Conservation (phyloP, 2,888 invertebrate species). For the Eristalis pertinax region DNA sequence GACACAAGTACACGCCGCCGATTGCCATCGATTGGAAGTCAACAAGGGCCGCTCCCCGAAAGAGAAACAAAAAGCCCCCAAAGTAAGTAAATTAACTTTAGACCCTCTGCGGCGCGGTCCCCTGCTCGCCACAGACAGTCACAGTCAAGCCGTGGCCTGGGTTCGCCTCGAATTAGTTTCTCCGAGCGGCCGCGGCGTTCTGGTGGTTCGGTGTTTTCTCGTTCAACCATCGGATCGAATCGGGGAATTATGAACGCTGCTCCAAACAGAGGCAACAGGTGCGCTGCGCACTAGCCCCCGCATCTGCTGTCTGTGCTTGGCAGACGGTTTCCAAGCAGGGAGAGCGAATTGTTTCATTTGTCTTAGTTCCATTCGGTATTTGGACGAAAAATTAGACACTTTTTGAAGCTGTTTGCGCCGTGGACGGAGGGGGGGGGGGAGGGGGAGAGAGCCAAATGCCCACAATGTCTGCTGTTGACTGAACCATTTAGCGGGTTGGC, state of each 20-base stretch:
- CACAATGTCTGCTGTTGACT: constrained; percentile 40
- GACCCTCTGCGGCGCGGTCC: not conserved
- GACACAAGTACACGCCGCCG: constrained; percentile 1
- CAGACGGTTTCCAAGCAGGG: not conserved
- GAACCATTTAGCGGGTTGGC: constrained; percentile 50
- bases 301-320: not conserved
- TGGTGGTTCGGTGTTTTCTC: constrained; percentile 17
- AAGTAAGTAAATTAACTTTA: constrained; percentile 61
- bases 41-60: constrained; percentile 61
- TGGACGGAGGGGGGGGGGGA: constrained; percentile 9
- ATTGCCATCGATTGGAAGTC: constrained; percentile 49
- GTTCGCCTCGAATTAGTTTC: constrained; percentile 40
- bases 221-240: constrained; percentile 49
- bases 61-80: constrained; percentile 35
- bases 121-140: not conserved
- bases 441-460: not conserved
- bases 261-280: constrained; percentile 53
- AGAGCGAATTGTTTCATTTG: constrained; percentile 54
- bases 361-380: constrained; percentile 68
- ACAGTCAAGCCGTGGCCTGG: no score
- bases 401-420: constrained; percentile 25
- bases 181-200: constrained; percentile 10
- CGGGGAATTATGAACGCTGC: constrained; percentile 44
- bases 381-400: constrained; percentile 67
- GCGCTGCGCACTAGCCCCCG: constrained; percentile 5